phyloP scores from a whole-genome alignment of 1,140 invertebrate species.

The Pantala flavescens region DNA sequence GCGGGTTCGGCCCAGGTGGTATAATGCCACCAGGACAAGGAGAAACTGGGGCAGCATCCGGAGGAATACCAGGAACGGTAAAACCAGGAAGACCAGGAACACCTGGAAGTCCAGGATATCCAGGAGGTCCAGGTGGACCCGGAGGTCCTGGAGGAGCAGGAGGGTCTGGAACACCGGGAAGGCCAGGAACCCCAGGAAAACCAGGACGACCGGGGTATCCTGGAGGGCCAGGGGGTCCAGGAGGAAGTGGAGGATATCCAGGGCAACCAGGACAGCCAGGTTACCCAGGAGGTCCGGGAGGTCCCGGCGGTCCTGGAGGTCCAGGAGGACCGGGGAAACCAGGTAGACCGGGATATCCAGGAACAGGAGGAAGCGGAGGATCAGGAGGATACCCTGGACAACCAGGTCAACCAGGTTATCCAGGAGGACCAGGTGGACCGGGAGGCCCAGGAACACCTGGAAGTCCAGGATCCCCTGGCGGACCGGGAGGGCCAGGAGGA shows the following conservation, averaged over 20 bases:
- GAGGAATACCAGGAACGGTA: constrained; percentile 27
- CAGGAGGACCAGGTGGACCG: constrained; percentile 23
- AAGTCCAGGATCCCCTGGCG: constrained; percentile 17
- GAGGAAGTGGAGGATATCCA: constrained; percentile 23
- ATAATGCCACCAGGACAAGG: constrained; percentile 19
- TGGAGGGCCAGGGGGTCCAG: constrained; percentile 23
- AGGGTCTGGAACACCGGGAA: constrained; percentile 16
- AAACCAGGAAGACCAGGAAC: constrained; percentile 17
- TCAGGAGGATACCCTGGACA: constrained; percentile 12
- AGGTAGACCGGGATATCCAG: constrained; percentile 25
- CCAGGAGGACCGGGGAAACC: constrained; percentile 26
- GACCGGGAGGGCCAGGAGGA: constrained; percentile 23
- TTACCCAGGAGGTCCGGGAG: constrained; percentile 23
- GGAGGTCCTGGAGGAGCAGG: constrained; percentile 14
- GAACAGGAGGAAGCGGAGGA: constrained; percentile 16
- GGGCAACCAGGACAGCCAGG: constrained; percentile 25
- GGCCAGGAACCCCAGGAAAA: constrained; percentile 16
- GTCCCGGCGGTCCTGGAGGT: constrained; percentile 15
- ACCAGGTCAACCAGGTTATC: constrained; percentile 12
- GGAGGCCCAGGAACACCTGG: constrained; percentile 18
- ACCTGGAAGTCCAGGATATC: constrained; percentile 26
- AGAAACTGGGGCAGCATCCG: constrained; percentile 20
- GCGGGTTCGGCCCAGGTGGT: constrained; percentile 37
- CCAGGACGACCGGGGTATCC: constrained; percentile 14
- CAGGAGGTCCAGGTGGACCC: constrained; percentile 27